phyloP scores from a whole-genome alignment of 2,113 vertebrate species.

The Myodes glareolus region DNA sequence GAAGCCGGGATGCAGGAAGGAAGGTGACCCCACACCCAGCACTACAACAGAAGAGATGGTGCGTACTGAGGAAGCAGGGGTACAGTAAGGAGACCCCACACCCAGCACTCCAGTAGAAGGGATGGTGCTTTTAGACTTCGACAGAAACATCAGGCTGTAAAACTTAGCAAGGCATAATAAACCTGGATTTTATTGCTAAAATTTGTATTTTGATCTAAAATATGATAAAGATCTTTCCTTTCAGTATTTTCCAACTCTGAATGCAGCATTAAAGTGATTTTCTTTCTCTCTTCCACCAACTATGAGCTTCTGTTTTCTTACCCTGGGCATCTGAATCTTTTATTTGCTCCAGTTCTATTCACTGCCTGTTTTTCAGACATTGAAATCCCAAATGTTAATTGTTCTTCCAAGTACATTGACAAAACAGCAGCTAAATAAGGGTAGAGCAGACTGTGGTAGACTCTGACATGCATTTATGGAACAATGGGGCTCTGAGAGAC shows the following conservation, averaged over 20 bases:
- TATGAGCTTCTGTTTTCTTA: constrained; percentile 79
- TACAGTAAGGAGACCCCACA: constrained; percentile 29
- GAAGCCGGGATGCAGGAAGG: constrained; percentile 36
- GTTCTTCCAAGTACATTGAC: constrained; percentile 84
- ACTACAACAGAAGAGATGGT: constrained; percentile 69
- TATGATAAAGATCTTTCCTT: constrained; percentile 68
- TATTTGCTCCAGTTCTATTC: constrained; percentile 79
- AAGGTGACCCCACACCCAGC: constrained; percentile 34
- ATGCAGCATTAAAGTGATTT: constrained; percentile 71
- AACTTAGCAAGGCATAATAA: constrained; percentile 71
- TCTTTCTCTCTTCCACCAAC: constrained; percentile 33
- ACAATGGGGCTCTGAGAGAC: constrained; percentile 83
- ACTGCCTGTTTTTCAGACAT: constrained; percentile 81
- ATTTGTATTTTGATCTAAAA: constrained; percentile 80
- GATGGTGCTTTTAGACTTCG: constrained; percentile 62
- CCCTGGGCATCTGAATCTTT: constrained; percentile 73
- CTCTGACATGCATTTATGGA: constrained; percentile 83
- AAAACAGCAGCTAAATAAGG: constrained; percentile 85
- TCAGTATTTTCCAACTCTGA: constrained; percentile 77
- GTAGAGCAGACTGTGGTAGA: constrained; percentile 82
- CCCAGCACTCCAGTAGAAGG: constrained; percentile 58
- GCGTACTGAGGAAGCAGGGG: constrained; percentile 46
- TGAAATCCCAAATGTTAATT: constrained; percentile 84
- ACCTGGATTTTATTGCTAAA: constrained; percentile 81
- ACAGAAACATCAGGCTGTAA: constrained; percentile 70